Conservation (phyloP, 2,113 vertebrate species). For the Aphyosemion australe region DNA sequence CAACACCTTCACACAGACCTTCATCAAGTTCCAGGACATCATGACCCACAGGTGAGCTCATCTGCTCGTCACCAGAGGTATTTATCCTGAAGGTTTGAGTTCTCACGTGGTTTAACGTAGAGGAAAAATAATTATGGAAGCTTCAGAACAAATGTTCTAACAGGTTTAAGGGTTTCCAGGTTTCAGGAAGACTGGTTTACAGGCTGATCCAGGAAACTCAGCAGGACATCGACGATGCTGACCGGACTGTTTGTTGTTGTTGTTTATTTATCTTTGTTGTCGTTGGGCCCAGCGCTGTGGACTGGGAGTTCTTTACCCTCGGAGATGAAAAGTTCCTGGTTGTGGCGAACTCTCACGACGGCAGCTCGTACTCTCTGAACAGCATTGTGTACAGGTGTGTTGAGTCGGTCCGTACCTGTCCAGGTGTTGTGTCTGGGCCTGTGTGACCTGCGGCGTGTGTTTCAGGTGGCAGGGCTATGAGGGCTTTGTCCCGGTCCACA, state of each 20-base stretch:
- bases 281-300: slow-evolving; percentile 84
- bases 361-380: slow-evolving; percentile 88
- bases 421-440: neutral
- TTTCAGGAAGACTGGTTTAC: too few relatives aligned
- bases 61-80: neutral
- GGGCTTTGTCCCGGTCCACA: slow-evolving; percentile 88
- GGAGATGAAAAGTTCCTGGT: slow-evolving; percentile 93
- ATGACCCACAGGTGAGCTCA: slow-evolving; percentile 88
- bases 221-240: too few relatives aligned
- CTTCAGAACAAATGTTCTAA: too few relatives aligned
- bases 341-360: slow-evolving; percentile 94
- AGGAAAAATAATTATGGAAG: too few relatives aligned
- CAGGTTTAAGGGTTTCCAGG: neutral
- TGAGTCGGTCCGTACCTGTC: neutral
- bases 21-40: slow-evolving; percentile 94
- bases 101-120: too few relatives aligned
- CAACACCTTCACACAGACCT: slow-evolving; percentile 85
- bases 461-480: slow-evolving; percentile 95
- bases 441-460: slow-evolving; percentile 1
- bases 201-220: too few relatives aligned
- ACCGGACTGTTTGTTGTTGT: too few relatives aligned
- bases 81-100: neutral
- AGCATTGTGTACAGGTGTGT: slow-evolving; percentile 91
- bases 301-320: slow-evolving; percentile 97
- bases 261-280: neutral